Evolutionary conservation across 1,140 invertebrate genomes (phyloP).

Genomic region (Anadara kagoshimensis): DNA sequence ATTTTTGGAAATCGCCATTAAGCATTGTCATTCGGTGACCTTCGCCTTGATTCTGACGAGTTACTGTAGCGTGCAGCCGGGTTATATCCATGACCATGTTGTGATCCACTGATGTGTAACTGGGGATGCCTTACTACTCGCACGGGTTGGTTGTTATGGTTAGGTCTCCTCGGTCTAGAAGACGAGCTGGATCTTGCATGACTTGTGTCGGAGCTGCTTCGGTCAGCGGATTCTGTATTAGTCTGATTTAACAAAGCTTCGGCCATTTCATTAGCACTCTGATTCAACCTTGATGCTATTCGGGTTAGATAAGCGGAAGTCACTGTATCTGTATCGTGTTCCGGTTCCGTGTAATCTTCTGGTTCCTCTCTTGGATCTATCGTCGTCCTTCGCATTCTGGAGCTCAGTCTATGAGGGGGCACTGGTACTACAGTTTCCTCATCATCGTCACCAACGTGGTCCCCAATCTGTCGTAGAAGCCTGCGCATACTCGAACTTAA

Average conservation of each 20-base stretch:
- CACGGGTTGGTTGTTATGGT: conserved; percentile 26
- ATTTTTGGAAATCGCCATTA: no score
- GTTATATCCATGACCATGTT: no score
- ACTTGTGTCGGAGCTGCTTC: conserved; percentile 11
- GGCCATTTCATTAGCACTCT: conserved; percentile 50
- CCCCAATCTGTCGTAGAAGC: not conserved
- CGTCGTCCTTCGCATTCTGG: no score
- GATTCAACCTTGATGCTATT: conserved; percentile 50
- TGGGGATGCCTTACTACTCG: conserved; percentile 48
- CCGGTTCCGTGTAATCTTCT: conserved; percentile 35
- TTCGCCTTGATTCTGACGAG: no score
- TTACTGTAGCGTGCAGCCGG: no score
- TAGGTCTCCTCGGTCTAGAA: conserved; percentile 36
- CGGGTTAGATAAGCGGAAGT: conserved; percentile 47
- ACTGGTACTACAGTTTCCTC: not conserved
- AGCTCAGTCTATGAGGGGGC: not conserved
- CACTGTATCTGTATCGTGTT: not conserved
- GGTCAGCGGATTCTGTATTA: not conserved
- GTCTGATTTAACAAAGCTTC: conserved; percentile 42
- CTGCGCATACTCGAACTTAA: not conserved
- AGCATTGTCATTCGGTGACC: no score
- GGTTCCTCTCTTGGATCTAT: conserved; percentile 7
- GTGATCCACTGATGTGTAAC: no score
- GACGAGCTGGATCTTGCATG: conserved; percentile 25
- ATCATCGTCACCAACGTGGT: conserved; percentile 3